These are phyloP conservation scores for Steatornis caripensis DNA, from an alignment of 2,113 vertebrate species.

Conservation along the genomic window DNA sequence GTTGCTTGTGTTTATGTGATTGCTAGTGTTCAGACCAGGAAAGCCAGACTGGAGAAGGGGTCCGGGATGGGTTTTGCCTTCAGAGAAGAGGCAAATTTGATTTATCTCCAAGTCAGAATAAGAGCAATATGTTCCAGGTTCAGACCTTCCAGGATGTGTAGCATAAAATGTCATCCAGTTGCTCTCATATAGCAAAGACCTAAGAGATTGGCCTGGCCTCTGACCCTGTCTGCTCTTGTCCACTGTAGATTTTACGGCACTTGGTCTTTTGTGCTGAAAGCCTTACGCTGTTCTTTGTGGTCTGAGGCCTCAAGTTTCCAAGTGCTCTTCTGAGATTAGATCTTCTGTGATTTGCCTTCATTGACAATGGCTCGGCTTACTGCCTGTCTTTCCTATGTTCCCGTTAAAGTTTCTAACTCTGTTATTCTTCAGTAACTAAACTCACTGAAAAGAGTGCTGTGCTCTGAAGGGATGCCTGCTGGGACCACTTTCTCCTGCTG, in stretches of 20 bases:
- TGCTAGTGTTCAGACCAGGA: not conserved
- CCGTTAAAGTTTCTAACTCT: not conserved
- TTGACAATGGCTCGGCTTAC: not conserved
- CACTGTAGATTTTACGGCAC: not conserved
- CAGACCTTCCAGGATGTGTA: not conserved
- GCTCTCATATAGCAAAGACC: not conserved
- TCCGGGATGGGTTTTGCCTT: not conserved
- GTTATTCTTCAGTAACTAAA: not conserved
- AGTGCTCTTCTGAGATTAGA: not conserved
- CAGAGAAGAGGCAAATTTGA: not conserved
- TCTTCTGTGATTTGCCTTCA: not conserved
- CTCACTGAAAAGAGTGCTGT: not conserved
- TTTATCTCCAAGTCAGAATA: not conserved
- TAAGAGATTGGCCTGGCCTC: fast-evolving
- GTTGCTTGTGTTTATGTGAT: not conserved
- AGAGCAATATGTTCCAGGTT: not conserved
- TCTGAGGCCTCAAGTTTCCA: not conserved
- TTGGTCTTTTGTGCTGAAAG: not conserved
- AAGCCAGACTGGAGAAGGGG: not conserved
- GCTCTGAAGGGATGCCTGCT: not conserved
- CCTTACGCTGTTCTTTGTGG: not conserved
- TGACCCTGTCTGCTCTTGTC: not conserved
- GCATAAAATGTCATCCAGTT: not conserved
- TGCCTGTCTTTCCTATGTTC: not conserved
- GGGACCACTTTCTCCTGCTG: not conserved